Evolutionary conservation across 1,140 invertebrate genomes (phyloP).

Genomic region (Papilio machaon): DNA sequence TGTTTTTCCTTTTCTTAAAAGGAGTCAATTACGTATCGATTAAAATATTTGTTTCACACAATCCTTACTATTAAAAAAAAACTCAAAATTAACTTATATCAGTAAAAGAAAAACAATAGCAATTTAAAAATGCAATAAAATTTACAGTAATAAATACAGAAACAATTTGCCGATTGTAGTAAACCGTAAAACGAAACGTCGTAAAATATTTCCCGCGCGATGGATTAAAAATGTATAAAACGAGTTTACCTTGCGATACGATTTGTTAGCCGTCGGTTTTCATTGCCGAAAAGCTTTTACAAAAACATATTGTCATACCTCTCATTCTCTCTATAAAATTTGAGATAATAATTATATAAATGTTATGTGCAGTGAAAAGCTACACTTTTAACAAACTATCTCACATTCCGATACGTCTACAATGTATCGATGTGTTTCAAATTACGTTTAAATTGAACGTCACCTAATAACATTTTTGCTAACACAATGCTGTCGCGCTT

Average conservation of each 20-base stretch:
- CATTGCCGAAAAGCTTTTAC: background rate
- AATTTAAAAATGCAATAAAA: background rate
- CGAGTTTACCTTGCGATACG: background rate
- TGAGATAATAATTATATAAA: background rate
- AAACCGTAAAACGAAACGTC: slow-evolving; percentile 5
- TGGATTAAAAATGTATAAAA: slow-evolving; percentile 11
- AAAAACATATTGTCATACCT: background rate
- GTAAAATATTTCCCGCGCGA: background rate
- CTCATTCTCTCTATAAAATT: background rate
- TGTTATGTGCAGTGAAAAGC: background rate
- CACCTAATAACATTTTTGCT: background rate
- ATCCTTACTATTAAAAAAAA: too few relatives aligned
- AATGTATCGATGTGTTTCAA: background rate
- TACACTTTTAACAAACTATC: background rate
- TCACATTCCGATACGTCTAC: background rate
- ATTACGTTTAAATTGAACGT: background rate
- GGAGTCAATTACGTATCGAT: background rate
- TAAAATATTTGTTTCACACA: too few relatives aligned
- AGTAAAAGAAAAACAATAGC: background rate
- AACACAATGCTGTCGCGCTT: background rate
- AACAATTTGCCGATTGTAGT: background rate
- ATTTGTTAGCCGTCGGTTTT: background rate
- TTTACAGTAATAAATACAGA: background rate
- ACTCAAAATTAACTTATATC: background rate
- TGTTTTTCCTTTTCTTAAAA: background rate